Evolutionary conservation across 2,888 invertebrate species (phyloP), one percentile per base, ranked within the genome.

Genomic region (Drosophila limbata): DNA sequence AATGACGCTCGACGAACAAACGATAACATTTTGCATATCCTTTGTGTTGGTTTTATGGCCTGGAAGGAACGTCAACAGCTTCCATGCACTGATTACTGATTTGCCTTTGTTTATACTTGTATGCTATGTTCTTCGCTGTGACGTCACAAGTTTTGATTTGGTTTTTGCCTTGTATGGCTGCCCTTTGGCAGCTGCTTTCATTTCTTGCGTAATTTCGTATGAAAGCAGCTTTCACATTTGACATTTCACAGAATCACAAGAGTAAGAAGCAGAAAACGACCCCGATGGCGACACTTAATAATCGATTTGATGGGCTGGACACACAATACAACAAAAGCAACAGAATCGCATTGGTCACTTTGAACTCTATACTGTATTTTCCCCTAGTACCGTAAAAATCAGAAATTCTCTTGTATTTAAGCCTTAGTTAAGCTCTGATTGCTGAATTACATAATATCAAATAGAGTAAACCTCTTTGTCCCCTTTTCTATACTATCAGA

Each of bases 171-270:
- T 75, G 52, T 72, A 52, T 52, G 71, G 61, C 67, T 79, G 85
- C 79, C 85, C 85, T 82, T 82, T 84, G 63, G 51, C 31, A 50
- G 60, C 39, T 66, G 69, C 65, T 69, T 84, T 82, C 68, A 77
- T 77, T 79, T 80, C 75, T 85, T 83, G 82, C 82, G 82, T 83
- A 80, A 83, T 85, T 80, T 75, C 60, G 65, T 82, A 75, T 80
- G 71, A 82, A 82, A 72, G 67, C 80, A 68, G 66, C 68, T 71
- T 63, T 85, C 78, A 85, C 83, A 80, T 85, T 83, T 83, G 85
- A 83, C 85, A 85, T 83, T 85, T 80, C 56, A 55, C 51, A 72
- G 62, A 69, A 63, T 61, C 75, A 55, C 21, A 69, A 4, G 37
- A 5, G 21, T 19, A 25, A 21, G 39, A 17, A 35, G 47, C 35